These are phyloP conservation scores for Ischnura elegans DNA, from an alignment of 2,888 invertebrate genomes.

Conservation along the genomic window DNA sequence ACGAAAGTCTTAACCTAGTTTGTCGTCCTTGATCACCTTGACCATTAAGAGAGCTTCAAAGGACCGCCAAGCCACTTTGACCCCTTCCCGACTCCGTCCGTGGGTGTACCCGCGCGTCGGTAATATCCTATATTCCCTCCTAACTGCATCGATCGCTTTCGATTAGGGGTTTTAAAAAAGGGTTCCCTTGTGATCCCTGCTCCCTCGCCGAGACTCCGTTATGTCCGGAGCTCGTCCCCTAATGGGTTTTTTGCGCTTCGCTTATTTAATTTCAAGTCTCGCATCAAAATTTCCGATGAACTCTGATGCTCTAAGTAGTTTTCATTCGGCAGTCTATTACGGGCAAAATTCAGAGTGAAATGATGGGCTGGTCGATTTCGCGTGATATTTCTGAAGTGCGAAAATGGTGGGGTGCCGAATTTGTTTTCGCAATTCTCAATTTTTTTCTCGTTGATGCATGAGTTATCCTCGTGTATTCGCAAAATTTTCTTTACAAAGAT, in stretches of 20 bases:
- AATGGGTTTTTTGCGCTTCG: neutral
- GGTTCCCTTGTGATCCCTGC: neutral
- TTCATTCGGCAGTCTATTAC: neutral
- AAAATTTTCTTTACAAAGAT: too few species aligned
- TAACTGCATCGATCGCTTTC: slow-evolving; percentile 8
- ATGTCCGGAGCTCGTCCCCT: neutral
- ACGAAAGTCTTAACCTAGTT: slow-evolving; percentile 54
- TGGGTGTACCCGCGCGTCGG: neutral
- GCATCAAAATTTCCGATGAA: neutral
- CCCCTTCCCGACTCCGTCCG: slow-evolving; percentile 5
- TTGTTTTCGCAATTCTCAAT: too few species aligned
- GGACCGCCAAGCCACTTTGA: neutral
- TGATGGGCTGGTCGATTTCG: neutral
- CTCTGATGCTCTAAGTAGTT: neutral
- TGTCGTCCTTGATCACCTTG: slow-evolving; percentile 58
- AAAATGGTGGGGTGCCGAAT: neutral
- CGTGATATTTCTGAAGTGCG: neutral
- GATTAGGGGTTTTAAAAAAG: neutral
- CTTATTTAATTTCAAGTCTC: neutral
- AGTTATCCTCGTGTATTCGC: too few species aligned
- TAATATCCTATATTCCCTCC: neutral
- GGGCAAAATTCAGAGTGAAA: too few species aligned
- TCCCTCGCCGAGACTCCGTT: neutral
- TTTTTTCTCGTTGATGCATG: too few species aligned
- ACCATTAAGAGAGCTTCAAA: slow-evolving; percentile 45